Evolutionary conservation across 2,888 invertebrate genomes (phyloP).

Genomic region (Portevinia maculata): DNA sequence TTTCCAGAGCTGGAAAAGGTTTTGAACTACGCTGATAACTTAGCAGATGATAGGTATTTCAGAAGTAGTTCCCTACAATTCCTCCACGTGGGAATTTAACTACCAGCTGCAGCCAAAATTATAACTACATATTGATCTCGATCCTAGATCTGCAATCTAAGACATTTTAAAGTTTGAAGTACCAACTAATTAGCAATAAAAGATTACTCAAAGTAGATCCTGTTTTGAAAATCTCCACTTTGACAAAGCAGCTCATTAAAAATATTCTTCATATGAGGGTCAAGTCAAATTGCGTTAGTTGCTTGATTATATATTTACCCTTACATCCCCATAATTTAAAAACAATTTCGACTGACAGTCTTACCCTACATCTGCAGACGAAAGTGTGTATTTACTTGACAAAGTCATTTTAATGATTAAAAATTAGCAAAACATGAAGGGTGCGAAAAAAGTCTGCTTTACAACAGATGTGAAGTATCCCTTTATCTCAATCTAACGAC

Average conservation of each 20-base stretch:
- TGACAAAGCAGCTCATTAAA: not conserved
- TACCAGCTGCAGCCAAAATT: too few species aligned
- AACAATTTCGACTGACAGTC: not conserved
- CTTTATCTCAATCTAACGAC: slow-evolving; percentile 53
- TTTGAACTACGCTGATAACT: too few species aligned
- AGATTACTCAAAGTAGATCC: not conserved
- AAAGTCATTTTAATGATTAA: slow-evolving; percentile 35
- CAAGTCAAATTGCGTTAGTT: not conserved
- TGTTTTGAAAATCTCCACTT: not conserved
- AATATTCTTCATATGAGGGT: not conserved
- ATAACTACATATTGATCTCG: too few species aligned
- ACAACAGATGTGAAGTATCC: slow-evolving; percentile 71
- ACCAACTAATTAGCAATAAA: not conserved
- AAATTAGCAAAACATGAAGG: slow-evolving; percentile 51
- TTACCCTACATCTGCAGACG: not conserved
- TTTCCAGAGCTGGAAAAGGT: too few species aligned
- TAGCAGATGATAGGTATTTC: too few species aligned
- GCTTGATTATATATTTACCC: too few species aligned
- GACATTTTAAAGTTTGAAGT: too few species aligned
- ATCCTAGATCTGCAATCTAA: too few species aligned
- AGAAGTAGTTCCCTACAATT: too few species aligned
- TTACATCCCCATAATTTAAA: not conserved
- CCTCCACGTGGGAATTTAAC: too few species aligned
- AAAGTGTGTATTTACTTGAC: slow-evolving; percentile 9
- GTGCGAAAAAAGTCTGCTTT: slow-evolving; percentile 51